Percentiles rank a stretch among this genome's conserved stretches.
These are phyloP conservation scores for Augiades crinisus DNA, from an alignment of 2,888 invertebrate genomes.

Conservation along the genomic window DNA sequence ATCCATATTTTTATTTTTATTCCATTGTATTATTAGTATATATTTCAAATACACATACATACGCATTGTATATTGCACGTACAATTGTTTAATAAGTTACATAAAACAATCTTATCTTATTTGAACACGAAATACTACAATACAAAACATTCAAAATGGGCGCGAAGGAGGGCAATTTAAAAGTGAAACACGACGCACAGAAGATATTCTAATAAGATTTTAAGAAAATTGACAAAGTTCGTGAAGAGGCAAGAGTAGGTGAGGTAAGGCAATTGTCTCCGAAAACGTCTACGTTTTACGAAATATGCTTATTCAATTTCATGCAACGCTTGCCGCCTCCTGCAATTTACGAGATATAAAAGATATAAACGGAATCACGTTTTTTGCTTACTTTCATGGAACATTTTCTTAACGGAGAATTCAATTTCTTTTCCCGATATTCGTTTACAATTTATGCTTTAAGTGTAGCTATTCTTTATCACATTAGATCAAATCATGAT, in stretches of 20 bases:
- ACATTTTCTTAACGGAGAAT: slow-evolving; percentile 78
- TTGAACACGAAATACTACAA: background rate
- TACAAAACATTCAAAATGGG: slow-evolving; percentile 21
- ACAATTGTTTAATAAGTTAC: too few relatives aligned
- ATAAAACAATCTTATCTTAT: too few relatives aligned
- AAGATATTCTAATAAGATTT: slow-evolving; percentile 73
- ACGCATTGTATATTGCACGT: too few relatives aligned
- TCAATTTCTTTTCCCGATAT: slow-evolving; percentile 65
- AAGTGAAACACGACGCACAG: slow-evolving; percentile 47
- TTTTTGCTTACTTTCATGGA: slow-evolving; percentile 81
- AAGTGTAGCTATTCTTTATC: slow-evolving; percentile 26
- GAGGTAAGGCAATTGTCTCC: slow-evolving; percentile 82
- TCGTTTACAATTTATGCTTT: slow-evolving; percentile 37
- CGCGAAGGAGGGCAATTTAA: slow-evolving; percentile 27
- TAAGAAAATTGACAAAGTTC: slow-evolving; percentile 80
- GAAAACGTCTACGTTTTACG: slow-evolving; percentile 81
- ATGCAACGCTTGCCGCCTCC: slow-evolving; percentile 82
- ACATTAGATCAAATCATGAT: slow-evolving; percentile 13
- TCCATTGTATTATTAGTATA: too few relatives aligned
- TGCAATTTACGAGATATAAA: slow-evolving; percentile 82
- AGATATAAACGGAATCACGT: slow-evolving; percentile 81
- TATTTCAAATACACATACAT: too few relatives aligned
- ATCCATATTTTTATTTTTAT: background rate
- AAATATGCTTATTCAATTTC: slow-evolving; percentile 82
- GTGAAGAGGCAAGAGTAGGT: slow-evolving; percentile 77